phyloP scores from a whole-genome alignment of 2,888 invertebrate genomes.

The Apamea anceps region DNA sequence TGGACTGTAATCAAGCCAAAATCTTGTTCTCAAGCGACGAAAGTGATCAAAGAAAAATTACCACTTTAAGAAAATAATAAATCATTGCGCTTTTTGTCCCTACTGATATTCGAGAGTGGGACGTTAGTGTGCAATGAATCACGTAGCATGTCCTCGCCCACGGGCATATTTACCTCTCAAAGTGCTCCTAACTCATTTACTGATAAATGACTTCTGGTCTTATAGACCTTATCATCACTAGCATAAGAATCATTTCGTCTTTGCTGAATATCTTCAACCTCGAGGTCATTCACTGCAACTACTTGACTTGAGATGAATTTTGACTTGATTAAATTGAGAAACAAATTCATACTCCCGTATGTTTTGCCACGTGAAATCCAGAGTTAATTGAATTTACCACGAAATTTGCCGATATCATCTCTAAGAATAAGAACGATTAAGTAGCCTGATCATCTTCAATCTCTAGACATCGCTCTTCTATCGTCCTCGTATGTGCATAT shows the following conservation, averaged over 20 bases:
- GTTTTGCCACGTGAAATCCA: conserved; percentile 18
- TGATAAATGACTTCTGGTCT: conserved; percentile 63
- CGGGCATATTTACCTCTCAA: conserved; percentile 82
- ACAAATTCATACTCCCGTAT: conserved; percentile 60
- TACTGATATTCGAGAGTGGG: conserved; percentile 76
- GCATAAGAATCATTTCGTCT: conserved; percentile 70
- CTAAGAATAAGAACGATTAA: not conserved
- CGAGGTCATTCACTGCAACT: conserved; percentile 82
- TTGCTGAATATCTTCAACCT: conserved; percentile 61
- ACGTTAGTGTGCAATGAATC: conserved; percentile 83
- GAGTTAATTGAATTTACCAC: conserved; percentile 35
- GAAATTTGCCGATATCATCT: conserved; percentile 8
- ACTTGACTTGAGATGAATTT: conserved; percentile 72
- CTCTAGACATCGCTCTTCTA: conserved; percentile 9
- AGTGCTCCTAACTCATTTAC: conserved; percentile 76
- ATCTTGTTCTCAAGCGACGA: conserved; percentile 50
- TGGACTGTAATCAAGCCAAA: conserved; percentile 57
- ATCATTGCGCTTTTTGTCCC: conserved; percentile 73
- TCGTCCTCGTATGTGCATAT: conserved; percentile 24
- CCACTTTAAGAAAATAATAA: conserved; percentile 70
- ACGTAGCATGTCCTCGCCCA: conserved; percentile 83
- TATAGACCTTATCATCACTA: conserved; percentile 70
- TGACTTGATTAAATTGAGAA: conserved; percentile 68
- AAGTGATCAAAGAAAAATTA: conserved; percentile 64
- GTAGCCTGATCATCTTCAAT: not conserved